A percentile compares a stretch with the other conserved stretches of the same genome.
Evolutionary conservation across 2,797 vertebrate genomes (phyloP).

Genomic region (Gallinago nigripennis): DNA sequence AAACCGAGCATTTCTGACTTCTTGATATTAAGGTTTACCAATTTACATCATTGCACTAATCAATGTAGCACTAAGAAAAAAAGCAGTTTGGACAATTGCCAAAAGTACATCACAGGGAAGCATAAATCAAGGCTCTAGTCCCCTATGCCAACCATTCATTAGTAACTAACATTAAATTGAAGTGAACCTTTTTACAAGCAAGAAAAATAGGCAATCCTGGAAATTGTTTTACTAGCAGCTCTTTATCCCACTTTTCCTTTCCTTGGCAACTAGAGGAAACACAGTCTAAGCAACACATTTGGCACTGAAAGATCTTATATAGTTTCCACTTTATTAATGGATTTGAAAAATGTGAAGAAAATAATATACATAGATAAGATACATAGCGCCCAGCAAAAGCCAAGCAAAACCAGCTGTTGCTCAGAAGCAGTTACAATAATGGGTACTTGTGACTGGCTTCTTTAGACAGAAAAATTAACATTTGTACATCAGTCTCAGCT

Average conservation of each 20-base stretch:
- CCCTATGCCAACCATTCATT: background rate
- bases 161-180: background rate
- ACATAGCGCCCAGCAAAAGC: background rate
- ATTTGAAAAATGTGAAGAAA: constrained; percentile 13
- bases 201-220: constrained; percentile 6
- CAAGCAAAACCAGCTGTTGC: background rate
- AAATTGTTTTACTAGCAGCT: constrained; percentile 41
- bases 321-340: background rate
- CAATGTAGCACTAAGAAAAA: background rate
- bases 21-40: background rate
- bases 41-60: background rate
- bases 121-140: constrained; percentile 5
- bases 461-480: background rate
- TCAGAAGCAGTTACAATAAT: background rate
- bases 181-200: constrained; percentile 35
- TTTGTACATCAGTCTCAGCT: background rate
- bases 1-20: background rate
- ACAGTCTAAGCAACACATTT: background rate
- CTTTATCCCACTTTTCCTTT: constrained; percentile 23
- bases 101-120: background rate
- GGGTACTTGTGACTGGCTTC: background rate
- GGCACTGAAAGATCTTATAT: background rate
- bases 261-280: background rate
- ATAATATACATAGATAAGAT: background rate
- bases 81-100: background rate